A percentile compares a stretch with the other conserved stretches of the same genome.
These are phyloP conservation scores for Boloria selene DNA, from an alignment of 2,888 invertebrate species.

Conservation along the genomic window DNA sequence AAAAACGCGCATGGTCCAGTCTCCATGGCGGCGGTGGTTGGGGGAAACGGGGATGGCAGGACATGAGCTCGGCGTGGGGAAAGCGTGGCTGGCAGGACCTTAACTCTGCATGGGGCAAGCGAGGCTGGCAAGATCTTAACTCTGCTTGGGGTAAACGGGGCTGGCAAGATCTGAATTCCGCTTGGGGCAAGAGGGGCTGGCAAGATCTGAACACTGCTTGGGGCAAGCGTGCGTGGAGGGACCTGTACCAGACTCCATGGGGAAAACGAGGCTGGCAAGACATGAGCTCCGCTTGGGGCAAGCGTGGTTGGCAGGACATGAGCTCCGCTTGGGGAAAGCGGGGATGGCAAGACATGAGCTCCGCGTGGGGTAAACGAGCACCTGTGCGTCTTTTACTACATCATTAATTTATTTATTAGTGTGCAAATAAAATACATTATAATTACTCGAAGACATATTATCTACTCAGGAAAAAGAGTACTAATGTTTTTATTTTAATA, in stretches of 20 bases:
- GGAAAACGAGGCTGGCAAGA: conserved; percentile 83
- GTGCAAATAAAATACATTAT: too few species aligned
- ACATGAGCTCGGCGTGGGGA: conserved; percentile 80
- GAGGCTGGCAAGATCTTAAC: conserved; percentile 82
- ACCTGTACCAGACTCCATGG: conserved; percentile 80
- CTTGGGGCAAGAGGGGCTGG: conserved; percentile 84
- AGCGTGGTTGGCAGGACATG: conserved; percentile 82
- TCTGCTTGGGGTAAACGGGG: conserved; percentile 83
- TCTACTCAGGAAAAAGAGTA: not conserved
- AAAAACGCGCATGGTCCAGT: conserved; percentile 84
- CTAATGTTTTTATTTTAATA: conserved; percentile 49
- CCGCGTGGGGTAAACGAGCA: conserved; percentile 78
- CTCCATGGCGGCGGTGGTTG: conserved; percentile 82
- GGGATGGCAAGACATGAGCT: conserved; percentile 75
- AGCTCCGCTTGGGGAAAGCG: conserved; percentile 80
- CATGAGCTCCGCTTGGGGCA: conserved; percentile 74
- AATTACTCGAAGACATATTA: too few species aligned
- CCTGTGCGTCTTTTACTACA: conserved; percentile 59
- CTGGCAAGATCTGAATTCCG: conserved; percentile 78
- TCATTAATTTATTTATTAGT: conserved; percentile 42
- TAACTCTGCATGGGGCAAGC: conserved; percentile 81
- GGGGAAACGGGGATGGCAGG: conserved; percentile 84
- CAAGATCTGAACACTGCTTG: conserved; percentile 77
- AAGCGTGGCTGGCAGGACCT: conserved; percentile 79
- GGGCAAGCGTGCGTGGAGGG: conserved; percentile 85